Base-by-base conservation (phyloP, 2,888 invertebrate species). In the Orchesella flavescens region DNA sequence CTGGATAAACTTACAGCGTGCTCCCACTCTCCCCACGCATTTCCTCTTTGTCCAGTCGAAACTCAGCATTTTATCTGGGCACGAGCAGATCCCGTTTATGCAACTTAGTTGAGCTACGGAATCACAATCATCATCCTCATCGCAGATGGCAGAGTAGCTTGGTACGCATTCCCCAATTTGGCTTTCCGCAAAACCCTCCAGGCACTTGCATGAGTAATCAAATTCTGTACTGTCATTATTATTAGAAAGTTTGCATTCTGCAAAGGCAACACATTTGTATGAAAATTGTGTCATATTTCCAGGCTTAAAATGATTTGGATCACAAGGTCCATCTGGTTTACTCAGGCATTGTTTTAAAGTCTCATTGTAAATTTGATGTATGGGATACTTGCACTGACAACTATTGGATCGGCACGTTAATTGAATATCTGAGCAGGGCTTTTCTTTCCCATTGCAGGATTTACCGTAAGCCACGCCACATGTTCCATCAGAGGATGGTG, bases 321-420 rank as follows among this genome's bases (percentile, higher is more conserved):
- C 34, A 55, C 87, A 87, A 21, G 84, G 85, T 7, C 84, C 87
- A 69, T 75, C 77, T 7, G 84, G 82, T 17, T 84, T 73, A 17
- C 85, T 84, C 13, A 85, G 49, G 49, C 87, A 87, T 44, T 72
- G 72, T 13, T 72, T 76, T 53, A 69, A 23, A 12, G 79, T 81
- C 7, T 68, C 71, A 43, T 84, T 79, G 74, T 80, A 86, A 55
- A 81, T 46, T 61, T 84, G 84, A 75, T 85, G 85, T 9, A 77
- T 46, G 24, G 78, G 77, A 55, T 82, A 85, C 69, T 84, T 59
- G 49, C 87, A 87, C n/a, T 75, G 71, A 23, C 87, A 87, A 12
- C 24, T 69, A 9, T 76, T 76, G 55, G 84, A 74, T 43, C 83
- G 43, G 46, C 87, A 87, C 1, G 46, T 71, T 0, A 84, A 76